Conservation (phyloP, 2,888 invertebrate genomes). For the Mimachlamys varia region DNA sequence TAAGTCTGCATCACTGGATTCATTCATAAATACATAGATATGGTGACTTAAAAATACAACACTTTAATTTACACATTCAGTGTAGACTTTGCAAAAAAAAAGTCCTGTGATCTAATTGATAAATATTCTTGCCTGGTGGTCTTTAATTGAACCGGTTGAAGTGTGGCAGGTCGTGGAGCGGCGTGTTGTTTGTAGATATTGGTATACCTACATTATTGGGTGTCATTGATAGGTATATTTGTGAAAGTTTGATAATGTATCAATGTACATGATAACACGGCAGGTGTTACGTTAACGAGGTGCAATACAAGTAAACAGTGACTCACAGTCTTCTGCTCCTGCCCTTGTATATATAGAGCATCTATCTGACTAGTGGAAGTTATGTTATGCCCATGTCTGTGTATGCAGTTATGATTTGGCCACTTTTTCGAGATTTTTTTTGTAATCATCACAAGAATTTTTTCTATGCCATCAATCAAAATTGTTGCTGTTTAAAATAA, state of each 20-base stretch:
- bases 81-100: not conserved
- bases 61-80: not conserved
- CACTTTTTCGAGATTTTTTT: not conserved
- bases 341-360: not conserved
- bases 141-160: not conserved
- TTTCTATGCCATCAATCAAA: not conserved
- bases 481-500: not conserved
- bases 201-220: not conserved
- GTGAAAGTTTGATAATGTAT: not conserved
- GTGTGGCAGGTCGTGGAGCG: not conserved
- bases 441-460: not conserved
- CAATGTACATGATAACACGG: not conserved
- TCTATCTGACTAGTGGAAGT: not conserved
- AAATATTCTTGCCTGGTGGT: slow-evolving; percentile 18
- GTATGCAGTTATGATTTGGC: not conserved
- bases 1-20: not conserved
- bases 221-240: not conserved
- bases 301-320: not conserved
- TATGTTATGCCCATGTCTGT: not conserved
- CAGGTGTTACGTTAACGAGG: not conserved
- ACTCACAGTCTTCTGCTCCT: not conserved
- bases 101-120: slow-evolving; percentile 17
- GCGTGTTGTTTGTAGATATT: not conserved
- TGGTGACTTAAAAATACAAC: not conserved
- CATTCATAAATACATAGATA: not conserved